Percentiles rank a stretch among this genome's conserved stretches.
Evolutionary conservation across 2,113 vertebrate genomes (phyloP).

Genomic region (Albula glossodonta): DNA sequence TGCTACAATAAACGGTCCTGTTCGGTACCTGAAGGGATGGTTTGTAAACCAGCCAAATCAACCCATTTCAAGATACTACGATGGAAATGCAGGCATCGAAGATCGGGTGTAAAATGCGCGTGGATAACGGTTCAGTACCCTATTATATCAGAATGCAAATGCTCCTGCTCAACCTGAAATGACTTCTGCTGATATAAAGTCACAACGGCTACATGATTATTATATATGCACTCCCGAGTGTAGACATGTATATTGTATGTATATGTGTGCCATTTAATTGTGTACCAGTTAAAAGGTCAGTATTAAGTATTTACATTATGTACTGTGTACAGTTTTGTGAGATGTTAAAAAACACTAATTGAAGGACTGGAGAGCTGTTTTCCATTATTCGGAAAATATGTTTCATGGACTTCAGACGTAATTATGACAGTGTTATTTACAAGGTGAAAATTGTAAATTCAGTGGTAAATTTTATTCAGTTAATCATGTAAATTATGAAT

Average conservation of each 20-base stretch:
- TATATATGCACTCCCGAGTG: constrained; percentile 86
- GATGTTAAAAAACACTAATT: constrained; percentile 66
- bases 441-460: constrained; percentile 73
- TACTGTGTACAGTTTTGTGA: constrained; percentile 81
- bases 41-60: constrained; percentile 85
- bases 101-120: constrained; percentile 83
- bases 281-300: constrained; percentile 83
- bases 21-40: constrained; percentile 95
- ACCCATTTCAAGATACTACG: constrained; percentile 87
- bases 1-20: constrained; percentile 92
- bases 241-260: constrained; percentile 90
- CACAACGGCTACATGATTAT: constrained; percentile 69
- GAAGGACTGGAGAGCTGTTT: constrained; percentile 74
- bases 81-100: constrained; percentile 87
- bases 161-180: constrained; percentile 82
- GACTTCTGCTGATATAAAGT: constrained; percentile 55
- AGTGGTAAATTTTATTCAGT: constrained; percentile 74
- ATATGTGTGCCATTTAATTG: constrained; percentile 81
- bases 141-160: constrained; percentile 95
- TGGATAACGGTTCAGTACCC: constrained; percentile 97
- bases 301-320: constrained; percentile 89
- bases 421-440: constrained; percentile 61
- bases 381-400: constrained; percentile 78
- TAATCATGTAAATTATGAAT: constrained; percentile 93
- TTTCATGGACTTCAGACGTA: constrained; percentile 75